Base-by-base conservation (phyloP, 1,140 invertebrate genomes). In the Cotesia vestalis region DNA sequence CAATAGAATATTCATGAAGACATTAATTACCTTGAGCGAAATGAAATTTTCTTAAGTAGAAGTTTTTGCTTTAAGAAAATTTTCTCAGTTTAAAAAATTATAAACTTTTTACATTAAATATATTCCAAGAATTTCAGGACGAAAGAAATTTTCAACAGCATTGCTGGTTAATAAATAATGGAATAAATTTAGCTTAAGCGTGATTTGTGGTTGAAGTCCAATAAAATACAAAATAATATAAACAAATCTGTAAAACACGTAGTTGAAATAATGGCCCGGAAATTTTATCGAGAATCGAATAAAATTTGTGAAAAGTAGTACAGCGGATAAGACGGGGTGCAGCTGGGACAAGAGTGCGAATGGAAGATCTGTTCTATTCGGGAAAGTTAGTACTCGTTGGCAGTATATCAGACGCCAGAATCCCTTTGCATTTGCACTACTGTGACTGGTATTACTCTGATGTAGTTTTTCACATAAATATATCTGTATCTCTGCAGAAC, bases 401-500 rank as follows among this genome's bases (percentile, higher is more conserved):
- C 69, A 75, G 73, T 75, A 75, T 75, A 75, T 75, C 73, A 75
- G 73, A 68, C 63, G 55, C 34, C 46, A 60, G 71, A 40, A 59
- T 72, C 62, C 38, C 27, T 52, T 59, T 61, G 34, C 57, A 36
- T 55, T 11, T 55, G n/a, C 9, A 53, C 60, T 46, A 27, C 60
- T 14, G 69, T 11, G 69, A 71, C 52, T 60, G 27, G 38, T 69
- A 46, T 64, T 52, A 46, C 69, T 71, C 69, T 71, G 46, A 66
- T 17, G 70, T 61, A 62, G 70, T 61, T 66, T 72, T 64, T 51
- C 38, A 61, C 51, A 55, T 57, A 68, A 11, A 35, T 34, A 53
- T 27, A 52, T 57, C 53, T 12, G 55, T 14, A 68, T 27, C 27
- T 27, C 27, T 27, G 3, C 27, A 27, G 27, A 27, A 27, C 27